Percentiles rank a stretch among this genome's conserved stretches.
Evolutionary conservation across 35 echinoderm and acorn worm species (phyloP).

Genomic region (Nesometra sesokonis): DNA sequence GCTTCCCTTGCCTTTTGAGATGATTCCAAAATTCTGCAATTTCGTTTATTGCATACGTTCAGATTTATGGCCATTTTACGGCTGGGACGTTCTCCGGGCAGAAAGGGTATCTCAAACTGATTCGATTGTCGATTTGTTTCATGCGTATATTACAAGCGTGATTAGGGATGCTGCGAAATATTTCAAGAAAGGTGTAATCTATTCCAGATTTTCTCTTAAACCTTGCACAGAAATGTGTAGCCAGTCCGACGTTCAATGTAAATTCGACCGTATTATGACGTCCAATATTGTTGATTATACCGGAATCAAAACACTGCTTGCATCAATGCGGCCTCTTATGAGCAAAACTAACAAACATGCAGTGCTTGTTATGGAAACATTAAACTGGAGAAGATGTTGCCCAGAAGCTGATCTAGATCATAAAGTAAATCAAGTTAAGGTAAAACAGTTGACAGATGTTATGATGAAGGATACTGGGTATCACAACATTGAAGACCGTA

Average conservation of each 20-base stretch:
- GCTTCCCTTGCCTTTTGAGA: background rate
- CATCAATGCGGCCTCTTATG: slow-evolving; percentile 18
- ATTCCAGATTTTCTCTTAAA: background rate
- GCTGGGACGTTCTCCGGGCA: background rate
- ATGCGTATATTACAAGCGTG: background rate
- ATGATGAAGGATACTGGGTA: background rate
- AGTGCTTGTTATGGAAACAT: slow-evolving; percentile 29
- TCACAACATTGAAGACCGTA: background rate
- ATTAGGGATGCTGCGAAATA: background rate
- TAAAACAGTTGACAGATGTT: background rate
- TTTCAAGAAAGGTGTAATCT: background rate
- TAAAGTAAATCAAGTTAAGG: background rate
- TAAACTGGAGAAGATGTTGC: background rate
- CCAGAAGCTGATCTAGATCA: background rate
- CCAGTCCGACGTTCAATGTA: background rate
- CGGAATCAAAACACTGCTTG: background rate
- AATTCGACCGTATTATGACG: slow-evolving; percentile 48
- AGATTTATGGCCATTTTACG: background rate
- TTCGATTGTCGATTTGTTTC: background rate
- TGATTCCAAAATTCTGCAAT: background rate
- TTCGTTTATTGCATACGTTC: background rate
- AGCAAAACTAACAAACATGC: slow-evolving; percentile 36
- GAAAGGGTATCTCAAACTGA: background rate
- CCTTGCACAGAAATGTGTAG: background rate
- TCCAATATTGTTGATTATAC: slow-evolving; percentile 37